Percentiles rank a stretch among this genome's conserved stretches.
Evolutionary conservation across 2,888 invertebrate genomes (phyloP).

Genomic region (Nomada flava): DNA sequence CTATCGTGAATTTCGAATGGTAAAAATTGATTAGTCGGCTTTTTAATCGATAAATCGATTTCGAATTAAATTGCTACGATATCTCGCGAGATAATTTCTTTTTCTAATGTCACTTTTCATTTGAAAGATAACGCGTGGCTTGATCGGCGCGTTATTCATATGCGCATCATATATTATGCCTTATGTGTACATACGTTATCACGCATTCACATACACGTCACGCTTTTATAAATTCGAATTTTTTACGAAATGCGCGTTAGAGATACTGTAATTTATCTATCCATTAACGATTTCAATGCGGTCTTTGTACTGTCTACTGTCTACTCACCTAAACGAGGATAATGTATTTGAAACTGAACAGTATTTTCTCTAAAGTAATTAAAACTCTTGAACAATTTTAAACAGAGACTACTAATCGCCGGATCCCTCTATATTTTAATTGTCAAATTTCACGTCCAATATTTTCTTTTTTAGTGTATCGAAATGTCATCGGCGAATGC

Average conservation of each 20-base stretch:
- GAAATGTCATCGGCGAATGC: background rate
- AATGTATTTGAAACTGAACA: background rate
- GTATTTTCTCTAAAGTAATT: background rate
- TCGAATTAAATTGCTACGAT: background rate
- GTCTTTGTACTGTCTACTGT: background rate
- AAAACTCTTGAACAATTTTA: background rate
- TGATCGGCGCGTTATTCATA: background rate
- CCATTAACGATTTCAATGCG: background rate
- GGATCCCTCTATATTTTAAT: background rate
- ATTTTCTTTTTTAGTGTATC: background rate
- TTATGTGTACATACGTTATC: background rate
- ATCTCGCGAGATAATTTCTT: background rate
- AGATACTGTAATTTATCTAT: background rate
- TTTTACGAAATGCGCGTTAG: background rate
- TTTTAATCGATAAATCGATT: background rate
- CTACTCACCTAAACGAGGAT: constrained; percentile 12
- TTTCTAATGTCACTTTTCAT: background rate
- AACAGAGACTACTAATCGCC: background rate
- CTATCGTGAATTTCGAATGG: background rate
- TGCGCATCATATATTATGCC: background rate
- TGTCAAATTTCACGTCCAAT: background rate
- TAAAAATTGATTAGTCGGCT: no score
- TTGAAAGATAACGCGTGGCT: background rate
- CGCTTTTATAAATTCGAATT: background rate
- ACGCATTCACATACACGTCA: background rate